phyloP scores from a whole-genome alignment of 1,140 invertebrate genomes.

The Papilio machaon region DNA sequence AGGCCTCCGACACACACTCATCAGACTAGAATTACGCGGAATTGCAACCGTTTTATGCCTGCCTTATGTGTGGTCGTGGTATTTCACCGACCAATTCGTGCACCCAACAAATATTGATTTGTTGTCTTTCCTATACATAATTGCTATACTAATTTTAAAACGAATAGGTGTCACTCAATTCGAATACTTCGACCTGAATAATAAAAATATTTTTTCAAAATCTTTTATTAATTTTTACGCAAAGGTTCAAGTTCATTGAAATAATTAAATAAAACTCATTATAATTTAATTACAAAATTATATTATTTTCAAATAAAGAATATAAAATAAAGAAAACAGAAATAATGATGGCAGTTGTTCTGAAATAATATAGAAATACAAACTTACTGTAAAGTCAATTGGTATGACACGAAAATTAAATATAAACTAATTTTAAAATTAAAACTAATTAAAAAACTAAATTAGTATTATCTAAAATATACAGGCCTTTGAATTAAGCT shows the following conservation, averaged over 20 bases:
- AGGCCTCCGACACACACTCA: too few species aligned
- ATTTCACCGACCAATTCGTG: too few species aligned
- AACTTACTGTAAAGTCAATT: constrained; percentile 52
- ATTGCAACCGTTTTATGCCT: too few species aligned
- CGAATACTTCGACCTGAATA: too few species aligned
- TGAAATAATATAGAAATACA: constrained; percentile 60
- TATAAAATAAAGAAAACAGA: constrained; percentile 72
- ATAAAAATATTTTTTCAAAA: too few species aligned
- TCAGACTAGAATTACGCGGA: too few species aligned
- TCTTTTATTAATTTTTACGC: too few species aligned
- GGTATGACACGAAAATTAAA: constrained; percentile 56
- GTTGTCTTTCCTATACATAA: too few species aligned
- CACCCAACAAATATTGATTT: too few species aligned
- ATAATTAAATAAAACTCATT: constrained; percentile 46
- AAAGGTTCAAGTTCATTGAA: neutral
- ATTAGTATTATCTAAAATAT: constrained; percentile 66
- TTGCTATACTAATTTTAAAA: too few species aligned
- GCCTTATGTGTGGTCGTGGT: too few species aligned
- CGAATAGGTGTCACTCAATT: too few species aligned
- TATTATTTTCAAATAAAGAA: constrained; percentile 77
- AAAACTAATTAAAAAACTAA: constrained; percentile 47
- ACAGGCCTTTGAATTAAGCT: constrained; percentile 69
- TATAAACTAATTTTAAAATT: constrained; percentile 51
- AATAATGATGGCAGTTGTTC: constrained; percentile 68
- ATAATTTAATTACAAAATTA: constrained; percentile 67